These are phyloP conservation scores for Falco concolor DNA, from an alignment of 2,797 vertebrate species.

Conservation along the genomic window DNA sequence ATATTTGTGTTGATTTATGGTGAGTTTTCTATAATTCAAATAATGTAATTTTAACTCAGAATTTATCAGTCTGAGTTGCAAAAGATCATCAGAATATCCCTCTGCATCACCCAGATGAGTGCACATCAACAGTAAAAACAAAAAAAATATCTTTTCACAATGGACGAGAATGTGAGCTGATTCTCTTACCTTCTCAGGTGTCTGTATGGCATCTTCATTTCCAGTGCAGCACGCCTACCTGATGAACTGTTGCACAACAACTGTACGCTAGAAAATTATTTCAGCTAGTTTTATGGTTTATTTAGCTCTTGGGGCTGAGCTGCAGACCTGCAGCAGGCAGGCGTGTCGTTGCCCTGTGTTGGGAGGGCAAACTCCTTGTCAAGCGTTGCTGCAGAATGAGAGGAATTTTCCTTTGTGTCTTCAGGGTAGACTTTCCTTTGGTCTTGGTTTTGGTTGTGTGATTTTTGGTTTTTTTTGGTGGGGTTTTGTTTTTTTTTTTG, in stretches of 20 bases:
- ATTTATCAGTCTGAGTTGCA: background rate
- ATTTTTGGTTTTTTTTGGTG: too few relatives aligned
- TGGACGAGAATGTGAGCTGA: background rate
- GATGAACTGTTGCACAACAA: background rate
- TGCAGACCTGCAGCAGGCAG: background rate
- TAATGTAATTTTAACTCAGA: background rate
- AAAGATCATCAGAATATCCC: background rate
- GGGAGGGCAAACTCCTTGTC: background rate
- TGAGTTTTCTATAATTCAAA: background rate
- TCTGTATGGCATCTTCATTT: background rate
- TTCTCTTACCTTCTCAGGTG: background rate
- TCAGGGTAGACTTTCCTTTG: background rate
- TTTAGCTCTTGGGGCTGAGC: background rate
- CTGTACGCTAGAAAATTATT: background rate
- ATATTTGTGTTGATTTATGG: background rate
- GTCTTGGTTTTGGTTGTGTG: too few relatives aligned
- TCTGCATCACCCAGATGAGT: background rate
- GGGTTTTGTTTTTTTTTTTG: fast-evolving
- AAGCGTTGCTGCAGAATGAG: background rate
- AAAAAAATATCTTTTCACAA: background rate
- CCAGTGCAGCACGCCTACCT: background rate
- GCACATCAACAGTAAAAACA: background rate
- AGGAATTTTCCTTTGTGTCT: background rate
- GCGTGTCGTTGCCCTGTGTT: background rate
- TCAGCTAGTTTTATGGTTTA: background rate